These are phyloP conservation scores for Octodon degus DNA, from an alignment of 2,113 vertebrate species.

Conservation along the genomic window DNA sequence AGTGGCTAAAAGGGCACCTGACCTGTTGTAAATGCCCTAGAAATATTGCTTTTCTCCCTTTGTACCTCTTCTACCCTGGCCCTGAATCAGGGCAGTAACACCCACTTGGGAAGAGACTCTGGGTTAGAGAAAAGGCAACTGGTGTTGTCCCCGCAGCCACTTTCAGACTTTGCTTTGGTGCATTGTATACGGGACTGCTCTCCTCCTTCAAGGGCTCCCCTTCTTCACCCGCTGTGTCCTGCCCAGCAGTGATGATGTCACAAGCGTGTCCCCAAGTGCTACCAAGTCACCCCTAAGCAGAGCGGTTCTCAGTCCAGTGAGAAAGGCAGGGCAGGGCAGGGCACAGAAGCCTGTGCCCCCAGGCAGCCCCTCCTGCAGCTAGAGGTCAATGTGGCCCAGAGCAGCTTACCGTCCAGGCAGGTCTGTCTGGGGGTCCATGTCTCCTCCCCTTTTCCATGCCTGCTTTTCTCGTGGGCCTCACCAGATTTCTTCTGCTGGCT, in stretches of 20 bases:
- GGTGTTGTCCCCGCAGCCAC: background rate
- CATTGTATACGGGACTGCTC: background rate
- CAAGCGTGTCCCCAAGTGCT: background rate
- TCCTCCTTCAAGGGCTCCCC: background rate
- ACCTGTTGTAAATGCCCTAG: background rate
- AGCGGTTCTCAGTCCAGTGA: background rate
- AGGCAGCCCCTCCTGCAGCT: background rate
- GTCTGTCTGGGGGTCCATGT: constrained; percentile 78
- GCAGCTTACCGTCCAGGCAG: constrained; percentile 83
- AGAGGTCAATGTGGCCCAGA: constrained; percentile 57
- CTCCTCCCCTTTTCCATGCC: background rate
- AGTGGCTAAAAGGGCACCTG: background rate
- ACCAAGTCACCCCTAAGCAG: background rate
- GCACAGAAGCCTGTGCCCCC: background rate
- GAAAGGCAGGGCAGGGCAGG: background rate
- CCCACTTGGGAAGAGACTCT: background rate
- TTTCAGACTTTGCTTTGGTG: background rate
- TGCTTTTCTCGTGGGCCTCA: background rate
- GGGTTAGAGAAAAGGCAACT: background rate
- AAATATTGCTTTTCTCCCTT: background rate
- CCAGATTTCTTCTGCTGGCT: background rate
- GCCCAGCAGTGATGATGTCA: background rate
- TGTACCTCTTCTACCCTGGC: background rate
- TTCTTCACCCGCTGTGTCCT: background rate
- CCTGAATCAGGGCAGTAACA: background rate